Evolutionary conservation across 2,888 invertebrate species (phyloP), one percentile per base, ranked within the genome.

Genomic region (Aromia moschata): DNA sequence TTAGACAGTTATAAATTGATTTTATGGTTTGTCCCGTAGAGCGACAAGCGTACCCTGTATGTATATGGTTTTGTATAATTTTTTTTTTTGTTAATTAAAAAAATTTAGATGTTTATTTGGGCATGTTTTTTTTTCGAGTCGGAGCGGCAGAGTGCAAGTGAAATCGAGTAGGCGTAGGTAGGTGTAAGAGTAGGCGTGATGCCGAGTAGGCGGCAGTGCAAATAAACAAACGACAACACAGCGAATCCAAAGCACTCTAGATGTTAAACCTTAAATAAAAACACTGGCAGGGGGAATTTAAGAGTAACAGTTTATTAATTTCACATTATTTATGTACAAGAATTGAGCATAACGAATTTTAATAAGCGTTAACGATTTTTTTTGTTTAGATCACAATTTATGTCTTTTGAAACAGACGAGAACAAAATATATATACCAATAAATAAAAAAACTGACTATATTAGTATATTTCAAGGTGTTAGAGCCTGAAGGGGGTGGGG

Each of bases 51-150:
- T 11, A 7, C 3, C 33, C n/a, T 33, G 33, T 33, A 49, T 20
- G 31, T 49, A 31, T 40, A 41, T 41, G 33, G 30, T 52, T 52
- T 52, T 52, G 52, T 52, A 52, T 31, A 31, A 40, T 31, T 38
- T 41, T 10, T 33, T n/a, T 30, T 49, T 52, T 52, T 52, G 52
- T 52, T 52, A 41, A 52, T 31, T 52, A 52, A 52, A 52, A n/a
- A 52, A 30, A 11, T 52, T 40, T 52, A 52, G 52, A 38, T 49
- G 49, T 49, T 49, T 1, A 7, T 33, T 33, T 14, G 14, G 5
- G 7, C 33, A 11, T 7, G 18, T 36, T 47, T 47, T 18, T 20
- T 47, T 47, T 18, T n/a, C 11, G 1, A 16, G 9, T 7, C 41
- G 1, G 18, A 18, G 14, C 9, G 44, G 11, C 5, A 41, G n/a